Conservation (phyloP, 2,797 vertebrate species). For the Myotis findleyi region DNA sequence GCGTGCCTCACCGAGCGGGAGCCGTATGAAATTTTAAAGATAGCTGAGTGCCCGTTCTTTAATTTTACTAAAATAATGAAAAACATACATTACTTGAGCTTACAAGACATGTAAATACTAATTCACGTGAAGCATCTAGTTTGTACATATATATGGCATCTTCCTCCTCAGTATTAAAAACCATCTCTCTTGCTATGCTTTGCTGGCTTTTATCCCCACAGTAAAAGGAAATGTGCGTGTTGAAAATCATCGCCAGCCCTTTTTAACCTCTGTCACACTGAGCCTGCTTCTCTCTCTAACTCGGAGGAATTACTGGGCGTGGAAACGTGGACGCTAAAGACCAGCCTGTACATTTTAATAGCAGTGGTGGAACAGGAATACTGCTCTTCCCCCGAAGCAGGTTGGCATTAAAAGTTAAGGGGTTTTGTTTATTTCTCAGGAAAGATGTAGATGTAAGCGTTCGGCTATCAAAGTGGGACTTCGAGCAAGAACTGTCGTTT, state of each 20-base stretch:
- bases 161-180: slow-evolving; percentile 82
- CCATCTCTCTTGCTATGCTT: slow-evolving; percentile 74
- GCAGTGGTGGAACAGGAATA: not conserved
- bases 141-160: slow-evolving; percentile 67
- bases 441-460: not conserved
- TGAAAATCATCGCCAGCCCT: not conserved
- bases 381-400: not conserved
- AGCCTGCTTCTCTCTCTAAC: slow-evolving; percentile 6
- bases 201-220: slow-evolving; percentile 57
- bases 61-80: slow-evolving; percentile 89
- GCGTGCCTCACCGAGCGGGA: slow-evolving; percentile 80
- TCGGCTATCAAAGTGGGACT: not conserved
- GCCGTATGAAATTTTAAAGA: slow-evolving; percentile 89
- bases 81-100: slow-evolving; percentile 87
- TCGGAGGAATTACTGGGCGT: not conserved
- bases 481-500: not conserved
- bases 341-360: not conserved
- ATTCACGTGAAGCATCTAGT: slow-evolving; percentile 80
- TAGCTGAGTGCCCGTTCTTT: slow-evolving; percentile 83
- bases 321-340: not conserved
- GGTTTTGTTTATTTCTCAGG: not conserved
- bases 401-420: not conserved
- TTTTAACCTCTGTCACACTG: not conserved
- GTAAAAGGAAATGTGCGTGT: not conserved
- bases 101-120: slow-evolving; percentile 83